Evolutionary conservation across 2,113 vertebrate species (phyloP).

Genomic region (Pterophyllum scalare): DNA sequence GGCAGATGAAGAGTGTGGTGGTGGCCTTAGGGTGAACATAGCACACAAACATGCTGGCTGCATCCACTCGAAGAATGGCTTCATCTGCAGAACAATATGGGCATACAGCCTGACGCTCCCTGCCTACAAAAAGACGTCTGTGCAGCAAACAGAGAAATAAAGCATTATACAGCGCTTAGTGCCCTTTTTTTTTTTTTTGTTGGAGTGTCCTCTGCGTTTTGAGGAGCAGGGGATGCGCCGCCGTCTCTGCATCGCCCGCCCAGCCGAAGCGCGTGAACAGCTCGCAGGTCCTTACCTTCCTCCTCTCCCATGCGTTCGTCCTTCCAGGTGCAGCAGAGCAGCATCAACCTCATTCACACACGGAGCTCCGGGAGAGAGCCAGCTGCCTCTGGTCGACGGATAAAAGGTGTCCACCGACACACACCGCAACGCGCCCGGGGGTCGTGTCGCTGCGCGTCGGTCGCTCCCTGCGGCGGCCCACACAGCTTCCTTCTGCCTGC

Average conservation of each 20-base stretch:
- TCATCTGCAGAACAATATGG: constrained; percentile 23
- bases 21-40: not conserved
- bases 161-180: not conserved
- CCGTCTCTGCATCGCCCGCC: constrained; percentile 28
- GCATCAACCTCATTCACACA: constrained; percentile 93
- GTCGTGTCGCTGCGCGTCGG: constrained; percentile 33
- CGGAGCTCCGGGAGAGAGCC: constrained; percentile 70
- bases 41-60: constrained; percentile 40
- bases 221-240: not conserved
- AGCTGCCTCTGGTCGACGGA: constrained; percentile 57
- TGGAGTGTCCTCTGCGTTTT: constrained; percentile 7
- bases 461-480: constrained; percentile 19
- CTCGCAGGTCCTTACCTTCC: constrained; percentile 83
- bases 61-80: constrained; percentile 36
- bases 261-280: not conserved
- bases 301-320: constrained; percentile 97
- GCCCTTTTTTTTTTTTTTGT: not conserved
- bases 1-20: not conserved
- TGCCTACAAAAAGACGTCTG: not conserved
- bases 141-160: not conserved
- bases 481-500: constrained; percentile 57
- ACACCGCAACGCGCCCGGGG: constrained; percentile 33
- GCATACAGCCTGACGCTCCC: constrained; percentile 26
- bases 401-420: constrained; percentile 34
- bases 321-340: constrained; percentile 96